These are phyloP conservation scores for Dicaeum eximium DNA, from an alignment of 2,113 vertebrate genomes.

Conservation along the genomic window DNA sequence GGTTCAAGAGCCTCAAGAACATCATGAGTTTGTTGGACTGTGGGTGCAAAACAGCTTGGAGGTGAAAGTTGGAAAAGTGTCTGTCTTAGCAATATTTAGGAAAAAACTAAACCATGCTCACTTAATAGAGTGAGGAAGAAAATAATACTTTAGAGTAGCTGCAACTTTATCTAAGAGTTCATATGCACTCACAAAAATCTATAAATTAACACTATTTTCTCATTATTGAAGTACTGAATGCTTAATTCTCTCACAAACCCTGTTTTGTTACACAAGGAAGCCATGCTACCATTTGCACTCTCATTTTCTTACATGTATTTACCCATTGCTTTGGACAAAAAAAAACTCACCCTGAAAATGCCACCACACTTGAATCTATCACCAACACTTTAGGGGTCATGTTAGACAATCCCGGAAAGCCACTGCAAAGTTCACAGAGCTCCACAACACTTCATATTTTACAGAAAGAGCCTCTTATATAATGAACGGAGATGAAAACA, in stretches of 20 bases:
- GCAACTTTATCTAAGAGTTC: background rate
- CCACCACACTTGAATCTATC: background rate
- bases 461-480: background rate
- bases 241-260: background rate
- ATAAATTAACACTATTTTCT: background rate
- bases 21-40: background rate
- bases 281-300: background rate
- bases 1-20: background rate
- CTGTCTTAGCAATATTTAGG: background rate
- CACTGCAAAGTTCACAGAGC: background rate
- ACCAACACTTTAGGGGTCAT: background rate
- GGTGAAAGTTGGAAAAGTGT: background rate
- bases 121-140: background rate
- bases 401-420: background rate
- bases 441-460: background rate
- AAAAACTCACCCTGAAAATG: background rate
- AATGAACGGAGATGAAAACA: background rate
- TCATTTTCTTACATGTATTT: background rate
- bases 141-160: background rate
- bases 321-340: background rate
- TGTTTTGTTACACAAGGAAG: background rate
- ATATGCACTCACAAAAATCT: background rate
- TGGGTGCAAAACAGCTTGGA: background rate
- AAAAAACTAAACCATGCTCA: background rate
- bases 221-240: background rate